phyloP scores from a whole-genome alignment of 1,140 invertebrate genomes.

The Sminthurides bifidus region DNA sequence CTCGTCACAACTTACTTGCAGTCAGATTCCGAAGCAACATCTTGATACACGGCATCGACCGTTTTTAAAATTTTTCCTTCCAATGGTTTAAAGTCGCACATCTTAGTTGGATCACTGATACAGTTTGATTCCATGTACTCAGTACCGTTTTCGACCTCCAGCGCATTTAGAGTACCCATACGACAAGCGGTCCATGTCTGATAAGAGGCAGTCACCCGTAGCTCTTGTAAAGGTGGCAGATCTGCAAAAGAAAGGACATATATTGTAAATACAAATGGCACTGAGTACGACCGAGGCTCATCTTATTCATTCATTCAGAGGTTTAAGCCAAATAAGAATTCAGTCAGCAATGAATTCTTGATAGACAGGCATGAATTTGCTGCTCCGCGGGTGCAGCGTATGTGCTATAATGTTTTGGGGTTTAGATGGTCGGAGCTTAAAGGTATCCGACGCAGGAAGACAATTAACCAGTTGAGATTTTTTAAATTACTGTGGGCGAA shows the following conservation, averaged over 20 bases:
- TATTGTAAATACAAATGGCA: too few species aligned
- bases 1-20: constrained; percentile 39
- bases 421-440: too few species aligned
- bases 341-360: too few species aligned
- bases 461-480: too few species aligned
- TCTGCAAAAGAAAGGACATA: constrained; percentile 46
- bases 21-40: constrained; percentile 71
- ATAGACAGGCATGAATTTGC: too few species aligned
- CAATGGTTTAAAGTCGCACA: constrained; percentile 85
- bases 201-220: constrained; percentile 71
- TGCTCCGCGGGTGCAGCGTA: too few species aligned
- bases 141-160: constrained; percentile 36
- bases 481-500: too few species aligned
- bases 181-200: constrained; percentile 79
- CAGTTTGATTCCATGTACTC: constrained; percentile 86
- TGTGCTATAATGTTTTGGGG: too few species aligned
- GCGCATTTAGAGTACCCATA: constrained; percentile 40
- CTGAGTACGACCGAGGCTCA: too few species aligned
- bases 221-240: constrained; percentile 79
- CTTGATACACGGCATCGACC: constrained; percentile 83
- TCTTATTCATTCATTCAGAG: too few species aligned
- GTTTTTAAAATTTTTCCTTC: constrained; percentile 79
- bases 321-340: too few species aligned
- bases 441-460: too few species aligned
- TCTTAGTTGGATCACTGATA: constrained; percentile 59